Percentiles rank a stretch among this genome's conserved stretches.
Evolutionary conservation across 2,888 invertebrate species (phyloP).

Genomic region (Schrankia costaestrigalis): DNA sequence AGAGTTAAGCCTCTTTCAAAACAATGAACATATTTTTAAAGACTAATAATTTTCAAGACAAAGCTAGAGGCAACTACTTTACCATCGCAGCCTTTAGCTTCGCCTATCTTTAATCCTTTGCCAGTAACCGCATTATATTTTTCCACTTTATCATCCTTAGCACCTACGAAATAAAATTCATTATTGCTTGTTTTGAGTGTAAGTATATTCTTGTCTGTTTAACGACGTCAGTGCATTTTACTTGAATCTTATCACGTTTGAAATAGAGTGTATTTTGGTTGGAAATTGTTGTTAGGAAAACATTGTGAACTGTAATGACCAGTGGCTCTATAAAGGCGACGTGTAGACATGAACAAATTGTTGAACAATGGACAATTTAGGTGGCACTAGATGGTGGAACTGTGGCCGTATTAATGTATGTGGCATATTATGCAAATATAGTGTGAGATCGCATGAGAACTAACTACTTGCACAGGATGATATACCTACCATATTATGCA

Average conservation of each 20-base stretch:
- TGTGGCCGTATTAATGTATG: constrained; percentile 9
- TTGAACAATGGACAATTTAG: constrained; percentile 49
- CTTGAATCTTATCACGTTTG: not conserved
- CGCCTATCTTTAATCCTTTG: constrained; percentile 32
- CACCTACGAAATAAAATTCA: not conserved
- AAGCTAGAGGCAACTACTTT: constrained; percentile 23
- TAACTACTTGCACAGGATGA: too few species aligned
- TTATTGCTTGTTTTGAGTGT: not conserved
- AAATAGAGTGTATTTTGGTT: constrained; percentile 11
- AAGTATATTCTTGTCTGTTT: constrained; percentile 5
- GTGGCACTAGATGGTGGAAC: constrained; percentile 30
- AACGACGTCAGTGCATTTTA: constrained; percentile 8
- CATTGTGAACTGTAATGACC: constrained; percentile 35
- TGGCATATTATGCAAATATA: constrained; percentile 7
- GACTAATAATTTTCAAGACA: constrained; percentile 21
- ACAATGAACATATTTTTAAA: constrained; percentile 32
- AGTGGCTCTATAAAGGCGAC: constrained; percentile 35
- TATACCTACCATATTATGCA: too few species aligned
- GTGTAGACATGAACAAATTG: constrained; percentile 51
- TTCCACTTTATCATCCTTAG: not conserved
- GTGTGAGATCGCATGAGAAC: constrained; percentile 3
- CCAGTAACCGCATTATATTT: constrained; percentile 2
- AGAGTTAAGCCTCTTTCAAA: too few species aligned
- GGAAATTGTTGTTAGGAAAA: not conserved
- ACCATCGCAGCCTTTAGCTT: constrained; percentile 24